Percentiles rank a stretch among this genome's conserved stretches.
phyloP scores from a whole-genome alignment of 1,140 invertebrate genomes.

The Euwallacea similis region DNA sequence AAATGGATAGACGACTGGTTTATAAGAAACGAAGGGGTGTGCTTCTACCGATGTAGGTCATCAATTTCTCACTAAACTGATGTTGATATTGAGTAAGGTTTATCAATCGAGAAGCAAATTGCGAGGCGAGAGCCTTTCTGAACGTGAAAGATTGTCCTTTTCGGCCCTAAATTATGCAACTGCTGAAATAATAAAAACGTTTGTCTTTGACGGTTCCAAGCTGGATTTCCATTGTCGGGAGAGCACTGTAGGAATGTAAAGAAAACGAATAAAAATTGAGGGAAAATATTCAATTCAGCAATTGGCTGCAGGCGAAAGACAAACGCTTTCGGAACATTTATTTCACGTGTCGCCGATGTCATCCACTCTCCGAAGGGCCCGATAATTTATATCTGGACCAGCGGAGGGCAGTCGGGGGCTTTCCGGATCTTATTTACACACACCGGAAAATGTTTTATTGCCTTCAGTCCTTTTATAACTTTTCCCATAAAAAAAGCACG shows the following conservation, averaged over 20 bases:
- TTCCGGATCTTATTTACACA: constrained; percentile 37
- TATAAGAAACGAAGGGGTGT: constrained; percentile 6
- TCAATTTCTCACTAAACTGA: constrained; percentile 4
- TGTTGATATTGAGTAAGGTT: not conserved
- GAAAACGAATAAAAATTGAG: constrained; percentile 6
- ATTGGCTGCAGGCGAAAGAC: constrained; percentile 23
- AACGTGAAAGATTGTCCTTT: too few species aligned
- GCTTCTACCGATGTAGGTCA: not conserved
- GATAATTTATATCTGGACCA: constrained; percentile 35
- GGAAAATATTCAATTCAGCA: constrained; percentile 28
- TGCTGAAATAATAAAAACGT: constrained; percentile 1
- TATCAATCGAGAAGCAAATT: too few species aligned
- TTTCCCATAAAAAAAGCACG: not conserved
- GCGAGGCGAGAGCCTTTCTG: too few species aligned
- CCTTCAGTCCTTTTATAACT: constrained; percentile 5
- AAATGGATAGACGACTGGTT: constrained; percentile 1
- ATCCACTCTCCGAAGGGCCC: constrained; percentile 22
- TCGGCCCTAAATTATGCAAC: too few species aligned
- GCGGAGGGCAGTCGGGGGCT: constrained; percentile 33
- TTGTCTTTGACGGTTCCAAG: not conserved
- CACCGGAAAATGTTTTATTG: constrained; percentile 37
- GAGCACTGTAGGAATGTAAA: not conserved
- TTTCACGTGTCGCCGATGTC: constrained; percentile 33
- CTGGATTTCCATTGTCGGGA: not conserved
- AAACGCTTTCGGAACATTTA: constrained; percentile 34